Percentiles rank a stretch among this genome's conserved stretches.
phyloP scores from a whole-genome alignment of 1,140 invertebrate species.

The Habropoda laboriosa region DNA sequence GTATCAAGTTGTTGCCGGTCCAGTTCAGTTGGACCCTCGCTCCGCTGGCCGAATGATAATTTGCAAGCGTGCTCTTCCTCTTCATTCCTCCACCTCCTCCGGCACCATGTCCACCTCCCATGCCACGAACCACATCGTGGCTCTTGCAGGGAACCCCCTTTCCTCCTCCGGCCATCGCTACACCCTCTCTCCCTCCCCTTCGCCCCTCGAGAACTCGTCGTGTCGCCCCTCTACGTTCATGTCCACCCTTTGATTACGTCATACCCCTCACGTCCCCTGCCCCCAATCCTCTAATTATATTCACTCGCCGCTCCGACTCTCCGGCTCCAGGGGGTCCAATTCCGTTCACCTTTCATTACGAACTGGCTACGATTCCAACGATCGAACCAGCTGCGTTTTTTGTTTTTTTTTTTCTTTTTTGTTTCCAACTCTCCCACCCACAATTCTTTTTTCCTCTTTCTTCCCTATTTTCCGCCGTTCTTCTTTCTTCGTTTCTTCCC shows the following conservation, averaged over 20 bases:
- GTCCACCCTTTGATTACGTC: constrained; percentile 80
- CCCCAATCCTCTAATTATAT: constrained; percentile 81
- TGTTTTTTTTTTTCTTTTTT: constrained; percentile 43
- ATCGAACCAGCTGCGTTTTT: constrained; percentile 77
- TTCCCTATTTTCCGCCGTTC: background rate
- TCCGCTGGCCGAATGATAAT: constrained; percentile 79
- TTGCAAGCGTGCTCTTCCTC: constrained; percentile 71
- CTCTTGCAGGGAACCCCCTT: constrained; percentile 52
- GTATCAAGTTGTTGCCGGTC: constrained; percentile 80
- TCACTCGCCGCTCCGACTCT: constrained; percentile 78
- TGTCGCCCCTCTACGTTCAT: constrained; percentile 62
- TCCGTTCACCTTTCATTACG: constrained; percentile 82
- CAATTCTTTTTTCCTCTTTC: background rate
- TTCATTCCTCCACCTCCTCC: constrained; percentile 25
- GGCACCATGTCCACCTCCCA: constrained; percentile 35
- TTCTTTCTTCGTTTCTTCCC: background rate
- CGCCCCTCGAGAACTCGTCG: constrained; percentile 49
- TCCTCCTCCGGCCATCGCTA: constrained; percentile 52
- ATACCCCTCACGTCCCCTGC: constrained; percentile 72
- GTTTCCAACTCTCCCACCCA: background rate
- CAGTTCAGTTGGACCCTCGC: constrained; percentile 76
- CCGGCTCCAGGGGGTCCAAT: constrained; percentile 80
- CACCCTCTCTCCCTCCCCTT: constrained; percentile 56
- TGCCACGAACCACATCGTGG: constrained; percentile 20
- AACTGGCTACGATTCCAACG: constrained; percentile 79